These are phyloP conservation scores for Pipistrellus pygmaeus DNA, from an alignment of 2,797 vertebrate species.

Conservation along the genomic window DNA sequence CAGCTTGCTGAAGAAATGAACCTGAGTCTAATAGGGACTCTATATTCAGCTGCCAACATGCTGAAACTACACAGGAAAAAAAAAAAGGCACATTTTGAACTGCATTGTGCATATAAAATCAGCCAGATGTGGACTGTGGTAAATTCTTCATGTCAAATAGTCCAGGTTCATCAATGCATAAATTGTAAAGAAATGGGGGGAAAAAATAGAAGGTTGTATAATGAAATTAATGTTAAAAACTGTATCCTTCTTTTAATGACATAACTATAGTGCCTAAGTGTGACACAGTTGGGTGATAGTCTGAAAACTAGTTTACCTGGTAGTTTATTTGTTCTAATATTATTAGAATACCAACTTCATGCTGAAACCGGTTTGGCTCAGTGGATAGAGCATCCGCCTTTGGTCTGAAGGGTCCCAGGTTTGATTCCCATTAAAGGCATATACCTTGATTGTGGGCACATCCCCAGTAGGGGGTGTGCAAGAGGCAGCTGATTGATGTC, in stretches of 20 bases:
- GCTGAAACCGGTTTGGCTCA: too few relatives aligned
- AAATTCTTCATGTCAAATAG: neutral
- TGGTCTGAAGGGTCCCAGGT: too few relatives aligned
- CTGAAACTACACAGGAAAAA: neutral
- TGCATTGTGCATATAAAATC: neutral
- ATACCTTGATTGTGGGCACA: too few relatives aligned
- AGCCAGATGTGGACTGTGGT: neutral
- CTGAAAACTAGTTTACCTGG: neutral
- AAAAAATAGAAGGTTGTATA: neutral
- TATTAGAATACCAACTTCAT: neutral
- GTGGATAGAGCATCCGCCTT: too few relatives aligned
- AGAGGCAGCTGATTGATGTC: too few relatives aligned
- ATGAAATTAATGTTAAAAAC: conserved; percentile 8
- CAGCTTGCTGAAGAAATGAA: neutral
- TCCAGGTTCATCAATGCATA: neutral
- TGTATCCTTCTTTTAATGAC: neutral
- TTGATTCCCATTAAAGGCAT: too few relatives aligned
- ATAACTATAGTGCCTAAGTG: neutral
- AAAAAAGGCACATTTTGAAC: neutral
- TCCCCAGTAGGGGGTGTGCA: too few relatives aligned
- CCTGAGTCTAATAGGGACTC: neutral
- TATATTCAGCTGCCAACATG: neutral
- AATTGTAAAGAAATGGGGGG: neutral
- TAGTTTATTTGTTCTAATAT: neutral
- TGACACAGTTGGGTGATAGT: neutral